Percentiles rank a stretch among this genome's conserved stretches.
Conservation (phyloP, 2,797 vertebrate species). For the Hoplostethus mediterraneus region DNA sequence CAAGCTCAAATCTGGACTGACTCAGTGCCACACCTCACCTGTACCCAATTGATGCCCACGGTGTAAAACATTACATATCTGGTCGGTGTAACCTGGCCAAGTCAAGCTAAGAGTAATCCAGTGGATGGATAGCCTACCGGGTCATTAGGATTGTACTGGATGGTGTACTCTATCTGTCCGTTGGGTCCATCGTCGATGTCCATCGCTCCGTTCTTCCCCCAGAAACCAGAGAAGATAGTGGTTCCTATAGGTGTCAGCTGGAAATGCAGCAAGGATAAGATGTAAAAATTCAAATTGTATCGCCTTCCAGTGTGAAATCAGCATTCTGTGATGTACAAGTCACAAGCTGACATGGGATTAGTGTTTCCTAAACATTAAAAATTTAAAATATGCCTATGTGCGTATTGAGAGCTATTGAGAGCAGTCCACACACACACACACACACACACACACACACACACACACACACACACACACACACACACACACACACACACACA, state of each 20-base stretch:
- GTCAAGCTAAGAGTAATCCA: neutral
- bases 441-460: too few species aligned
- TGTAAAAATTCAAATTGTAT: neutral
- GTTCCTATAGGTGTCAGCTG: slow-evolving; percentile 97
- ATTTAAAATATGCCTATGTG: neutral
- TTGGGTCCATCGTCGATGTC: slow-evolving; percentile 99
- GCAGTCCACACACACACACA: too few species aligned
- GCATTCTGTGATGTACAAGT: neutral
- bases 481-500: too few species aligned
- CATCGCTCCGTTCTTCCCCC: slow-evolving; percentile 91
- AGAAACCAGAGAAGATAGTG: slow-evolving; percentile 96
- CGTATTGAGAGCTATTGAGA: neutral
- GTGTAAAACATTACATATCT: too few species aligned
- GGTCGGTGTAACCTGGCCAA: too few species aligned
- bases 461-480: too few species aligned
- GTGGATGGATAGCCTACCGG: slow-evolving; percentile 82
- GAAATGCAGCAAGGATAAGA: slow-evolving; percentile 43
- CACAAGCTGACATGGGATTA: neutral
- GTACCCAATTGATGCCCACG: too few species aligned
- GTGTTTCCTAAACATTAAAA: neutral
- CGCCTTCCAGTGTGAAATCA: too few species aligned
- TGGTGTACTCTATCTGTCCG: slow-evolving; percentile 97
- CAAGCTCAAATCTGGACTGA: too few species aligned
- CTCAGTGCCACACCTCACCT: too few species aligned
- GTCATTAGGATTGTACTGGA: slow-evolving; percentile 93